phyloP scores from a whole-genome alignment of 1,140 invertebrate species.

The Euura saliciscinereae region DNA sequence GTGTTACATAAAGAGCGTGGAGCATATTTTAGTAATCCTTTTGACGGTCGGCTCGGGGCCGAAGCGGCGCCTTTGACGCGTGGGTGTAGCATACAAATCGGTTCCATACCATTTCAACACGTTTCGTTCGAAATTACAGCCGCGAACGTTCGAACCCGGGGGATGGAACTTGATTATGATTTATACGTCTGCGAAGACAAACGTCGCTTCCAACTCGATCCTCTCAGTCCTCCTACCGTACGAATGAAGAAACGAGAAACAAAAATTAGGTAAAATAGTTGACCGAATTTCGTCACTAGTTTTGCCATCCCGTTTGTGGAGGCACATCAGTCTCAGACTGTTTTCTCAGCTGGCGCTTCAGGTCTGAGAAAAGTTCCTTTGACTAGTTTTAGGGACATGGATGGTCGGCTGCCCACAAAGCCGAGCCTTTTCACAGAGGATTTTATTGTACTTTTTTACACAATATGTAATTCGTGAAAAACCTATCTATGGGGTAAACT shows the following conservation, averaged over 20 bases:
- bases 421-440: conserved; percentile 40
- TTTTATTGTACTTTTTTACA: conserved; percentile 56
- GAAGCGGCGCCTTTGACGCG: conserved; percentile 44
- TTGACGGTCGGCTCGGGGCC: conserved; percentile 17
- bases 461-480: conserved; percentile 52
- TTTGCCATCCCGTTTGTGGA: conserved; percentile 11
- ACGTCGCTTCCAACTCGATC: not conserved
- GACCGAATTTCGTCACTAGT: too few relatives aligned
- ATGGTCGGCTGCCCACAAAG: conserved; percentile 57
- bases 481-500: conserved; percentile 19
- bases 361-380: conserved; percentile 48
- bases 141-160: conserved; percentile 15
- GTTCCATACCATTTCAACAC: conserved; percentile 47
- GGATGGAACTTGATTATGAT: conserved; percentile 42
- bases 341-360: conserved; percentile 55
- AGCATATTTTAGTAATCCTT: conserved; percentile 41
- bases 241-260: not conserved
- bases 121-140: conserved; percentile 35
- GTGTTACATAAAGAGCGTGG: conserved; percentile 4
- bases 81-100: conserved; percentile 49
- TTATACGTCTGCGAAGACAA: conserved; percentile 32
- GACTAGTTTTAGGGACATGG: conserved; percentile 37
- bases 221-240: not conserved
- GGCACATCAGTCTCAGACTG: conserved; percentile 44
- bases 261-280: not conserved